A percentile compares a stretch with the other conserved stretches of the same genome.
phyloP scores from a whole-genome alignment of 2,888 invertebrate species.

The Apeira syringaria region DNA sequence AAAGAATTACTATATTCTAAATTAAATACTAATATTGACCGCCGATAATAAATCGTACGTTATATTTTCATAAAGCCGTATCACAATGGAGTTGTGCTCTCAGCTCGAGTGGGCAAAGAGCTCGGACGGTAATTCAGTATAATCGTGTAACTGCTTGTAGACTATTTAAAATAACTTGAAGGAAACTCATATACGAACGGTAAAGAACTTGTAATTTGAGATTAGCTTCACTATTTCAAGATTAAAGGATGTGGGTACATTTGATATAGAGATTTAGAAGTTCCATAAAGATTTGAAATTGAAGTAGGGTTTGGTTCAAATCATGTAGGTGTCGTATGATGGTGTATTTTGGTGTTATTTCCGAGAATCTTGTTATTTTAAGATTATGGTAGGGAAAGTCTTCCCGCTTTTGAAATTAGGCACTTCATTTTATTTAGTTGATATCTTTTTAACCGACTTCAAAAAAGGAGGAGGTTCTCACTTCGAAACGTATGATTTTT shows the following conservation, averaged over 20 bases:
- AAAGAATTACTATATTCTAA: too few species aligned
- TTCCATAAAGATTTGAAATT: too few species aligned
- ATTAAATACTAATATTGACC: too few species aligned
- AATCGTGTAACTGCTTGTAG: slow-evolving; percentile 41
- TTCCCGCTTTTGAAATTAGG: too few species aligned
- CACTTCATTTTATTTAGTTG: too few species aligned
- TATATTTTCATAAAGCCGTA: slow-evolving; percentile 17
- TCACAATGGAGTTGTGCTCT: slow-evolving; percentile 35
- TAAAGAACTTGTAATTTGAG: slow-evolving; percentile 11
- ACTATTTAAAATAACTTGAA: slow-evolving; percentile 28
- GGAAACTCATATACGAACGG: slow-evolving; percentile 3
- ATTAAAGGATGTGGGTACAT: not conserved
- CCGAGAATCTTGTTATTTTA: not conserved
- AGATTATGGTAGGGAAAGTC: too few species aligned
- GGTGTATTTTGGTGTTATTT: not conserved
- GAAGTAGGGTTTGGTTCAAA: not conserved
- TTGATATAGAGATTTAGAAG: not conserved
- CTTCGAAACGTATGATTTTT: too few species aligned
- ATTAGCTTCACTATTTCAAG: slow-evolving; percentile 3
- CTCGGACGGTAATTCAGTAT: slow-evolving; percentile 38
- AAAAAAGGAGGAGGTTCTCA: too few species aligned
- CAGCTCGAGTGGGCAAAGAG: slow-evolving; percentile 41
- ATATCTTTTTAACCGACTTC: too few species aligned
- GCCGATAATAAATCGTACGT: too few species aligned
- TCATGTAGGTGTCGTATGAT: slow-evolving; percentile 5